Base-by-base conservation (phyloP, 2,113 vertebrate species). In the Phoxinus phoxinus region DNA sequence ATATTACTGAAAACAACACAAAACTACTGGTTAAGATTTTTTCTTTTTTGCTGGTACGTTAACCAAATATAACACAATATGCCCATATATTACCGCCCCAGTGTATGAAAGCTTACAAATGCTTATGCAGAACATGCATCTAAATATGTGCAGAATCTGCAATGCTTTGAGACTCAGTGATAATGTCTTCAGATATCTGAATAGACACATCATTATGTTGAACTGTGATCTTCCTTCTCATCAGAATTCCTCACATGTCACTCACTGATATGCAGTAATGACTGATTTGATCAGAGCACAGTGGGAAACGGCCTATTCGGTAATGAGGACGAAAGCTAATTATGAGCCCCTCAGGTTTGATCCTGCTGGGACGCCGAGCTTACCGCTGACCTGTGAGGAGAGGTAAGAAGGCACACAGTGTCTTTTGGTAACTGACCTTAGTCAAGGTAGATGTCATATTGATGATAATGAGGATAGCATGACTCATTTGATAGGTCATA, bases 281-380 rank as follows among this genome's bases (percentile, higher is more conserved):
- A 88, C 72, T 85, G 87, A 88, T 81, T 85, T 85, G 87, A 88
- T 88, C 85, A 77, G 84, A 77, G 76, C 58, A 53, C 79, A 58
- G 67, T 48, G 30, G 86, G 78, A 46, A 75, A n/a, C 27, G 58
- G 63, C 32, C 76, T 81, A 35, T 84, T 35, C 67, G 59, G 84
- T 85, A 88, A 88, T 79, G 87, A 88, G 80, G 84, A 81, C 59
- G 48, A 67, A 83, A 67, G 84, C 77, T 88, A 86, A 85, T 85
- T 83, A 88, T 79, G 75, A 63, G 51, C 63, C 83, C 83, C 84
- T 56, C 30, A 82, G 84, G 61, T 76, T 44, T 78, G 17, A 23
- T 48, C 59, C 83, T 53, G 35, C 61, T 65, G 77, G 83, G 71
- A 77, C 3, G 10, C 71, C 27, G 81, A 65, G 44, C 12, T 53